Evolutionary conservation across 2,888 invertebrate species (phyloP).

Genomic region (Eristalinus aeneus): DNA sequence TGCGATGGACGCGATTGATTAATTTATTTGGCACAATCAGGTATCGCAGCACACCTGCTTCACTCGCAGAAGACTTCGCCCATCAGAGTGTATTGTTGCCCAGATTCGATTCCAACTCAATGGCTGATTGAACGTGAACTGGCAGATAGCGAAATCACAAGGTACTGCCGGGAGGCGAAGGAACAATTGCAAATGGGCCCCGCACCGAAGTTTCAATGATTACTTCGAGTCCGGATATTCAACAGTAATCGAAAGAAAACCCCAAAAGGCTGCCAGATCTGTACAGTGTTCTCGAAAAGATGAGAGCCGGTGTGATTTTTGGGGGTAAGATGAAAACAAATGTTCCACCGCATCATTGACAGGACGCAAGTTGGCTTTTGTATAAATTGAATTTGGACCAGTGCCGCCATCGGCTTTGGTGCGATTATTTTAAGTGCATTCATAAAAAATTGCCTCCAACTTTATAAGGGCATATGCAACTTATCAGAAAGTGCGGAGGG

Average conservation of each 20-base stretch:
- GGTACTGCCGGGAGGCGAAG: neutral
- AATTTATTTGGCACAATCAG: constrained; percentile 28
- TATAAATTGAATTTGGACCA: too few species aligned
- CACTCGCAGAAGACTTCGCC: neutral
- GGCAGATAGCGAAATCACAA: constrained; percentile 11
- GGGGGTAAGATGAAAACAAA: too few species aligned
- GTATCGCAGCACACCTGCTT: constrained; percentile 30
- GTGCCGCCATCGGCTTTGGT: too few species aligned
- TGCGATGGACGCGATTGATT: constrained; percentile 13
- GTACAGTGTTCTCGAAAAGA: neutral
- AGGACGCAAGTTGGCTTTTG: too few species aligned
- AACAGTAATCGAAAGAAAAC: neutral
- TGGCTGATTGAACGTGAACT: constrained; percentile 12
- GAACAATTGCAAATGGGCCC: constrained; percentile 1
- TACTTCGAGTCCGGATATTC: neutral
- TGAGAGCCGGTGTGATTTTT: neutral
- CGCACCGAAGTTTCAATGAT: neutral
- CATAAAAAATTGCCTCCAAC: too few species aligned
- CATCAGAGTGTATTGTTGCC: constrained; percentile 12
- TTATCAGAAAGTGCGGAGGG: too few species aligned
- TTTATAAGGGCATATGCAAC: too few species aligned
- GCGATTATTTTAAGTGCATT: too few species aligned
- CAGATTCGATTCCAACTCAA: constrained; percentile 5
- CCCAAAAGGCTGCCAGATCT: neutral
- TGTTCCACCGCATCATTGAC: too few species aligned